Base-by-base conservation (phyloP, 2,797 vertebrate species). In the Columba guinea region DNA sequence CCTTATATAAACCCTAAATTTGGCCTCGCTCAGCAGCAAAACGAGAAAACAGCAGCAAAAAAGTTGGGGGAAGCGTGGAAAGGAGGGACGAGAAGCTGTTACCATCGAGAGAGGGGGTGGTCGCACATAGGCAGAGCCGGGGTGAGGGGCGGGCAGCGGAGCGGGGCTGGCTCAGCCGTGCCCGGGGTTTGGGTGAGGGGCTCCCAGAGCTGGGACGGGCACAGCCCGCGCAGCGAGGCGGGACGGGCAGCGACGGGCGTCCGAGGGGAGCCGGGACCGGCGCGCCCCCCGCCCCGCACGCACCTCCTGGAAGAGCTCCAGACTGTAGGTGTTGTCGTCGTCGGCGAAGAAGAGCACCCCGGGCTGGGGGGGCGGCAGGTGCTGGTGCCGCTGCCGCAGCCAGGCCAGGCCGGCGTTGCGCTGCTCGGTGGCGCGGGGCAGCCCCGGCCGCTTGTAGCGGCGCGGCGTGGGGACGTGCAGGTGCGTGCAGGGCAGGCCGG, bases 241-340 rank as follows among this genome's bases (percentile, higher is more conserved):
- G 32, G 35, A 44, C 32, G 58, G 44, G 23, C 44, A 4, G 41
- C 23, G 30, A 24, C n/a, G 48, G 32, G 32, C 5, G 14, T 18
- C 41, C 0, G 26, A 34, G 44, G 35, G 24, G 39, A 26, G 28
- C 23, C 21, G 22, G 69, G 23, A 23, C 10, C 8, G 13, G 53
- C 67, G 8, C 35, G 8, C 10, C 64, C 37, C 8, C 22, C 34
- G 4, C 21, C 64, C 71, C 60, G 37, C 30, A 89, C 79, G 68
- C 89, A 99, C 99, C 99, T 99, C 99, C 58, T 99, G 98, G 91
- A 99, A 99, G 83, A 99, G 98, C 98, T 99, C 99, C 97, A 99
- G 98, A 82, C 99, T 99, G 98, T 99, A 99, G 51, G 99, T 99
- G 98, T 99, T 99, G 98, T 99, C 99, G 92, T 99, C 99, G 96